Evolutionary conservation across 2,888 invertebrate genomes (phyloP), one percentile per base, ranked within the genome.

Genomic region (Cheilosia vernalis): DNA sequence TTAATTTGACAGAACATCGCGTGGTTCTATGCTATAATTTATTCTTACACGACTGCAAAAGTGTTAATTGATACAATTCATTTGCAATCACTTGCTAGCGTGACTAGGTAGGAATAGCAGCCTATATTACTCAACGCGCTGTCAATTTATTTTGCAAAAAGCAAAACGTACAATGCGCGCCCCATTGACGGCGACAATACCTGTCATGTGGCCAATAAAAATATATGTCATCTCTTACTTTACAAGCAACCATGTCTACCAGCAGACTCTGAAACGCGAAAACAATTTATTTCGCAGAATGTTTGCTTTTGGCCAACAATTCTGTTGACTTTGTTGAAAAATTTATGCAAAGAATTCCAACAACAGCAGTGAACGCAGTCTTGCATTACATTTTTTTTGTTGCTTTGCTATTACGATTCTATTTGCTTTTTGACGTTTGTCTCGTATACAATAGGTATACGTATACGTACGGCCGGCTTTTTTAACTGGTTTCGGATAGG

Each of bases 381-480:
- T 53, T 19, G 19, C 21, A 33, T 53, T 53, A n/a, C 55, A 44
- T n/a, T 69, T 63, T 49, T 61, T 61, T 66, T 37, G 3, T 37
- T 37, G 37, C 13, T 13, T 77, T 66, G 27, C 40, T 53, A 42
- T 55, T 51, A 4, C 37, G 13, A 13, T 47, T 3, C 56, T 47
- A 10, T 13, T 21, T 17, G 30, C 33, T 33, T 47, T 47, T 58
- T 64, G 69, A 81, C 76, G 61, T 81, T 49, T 58, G 74, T 69
- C 49, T 69, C 67, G 61, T 0, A 9, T 42, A 27, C 5, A 27
- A 13, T 42, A 64, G n/a, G n/a, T n/a, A n/a, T n/a, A n/a, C n/a
- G n/a, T n/a, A n/a, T n/a, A n/a, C n/a, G n/a, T 27, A 24, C 56
- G 42, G 58, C 82, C 82, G 82, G 82, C 82, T 64, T 66, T 60